Base-by-base conservation (phyloP, 2,797 vertebrate genomes). In the Tadarida brasiliensis region DNA sequence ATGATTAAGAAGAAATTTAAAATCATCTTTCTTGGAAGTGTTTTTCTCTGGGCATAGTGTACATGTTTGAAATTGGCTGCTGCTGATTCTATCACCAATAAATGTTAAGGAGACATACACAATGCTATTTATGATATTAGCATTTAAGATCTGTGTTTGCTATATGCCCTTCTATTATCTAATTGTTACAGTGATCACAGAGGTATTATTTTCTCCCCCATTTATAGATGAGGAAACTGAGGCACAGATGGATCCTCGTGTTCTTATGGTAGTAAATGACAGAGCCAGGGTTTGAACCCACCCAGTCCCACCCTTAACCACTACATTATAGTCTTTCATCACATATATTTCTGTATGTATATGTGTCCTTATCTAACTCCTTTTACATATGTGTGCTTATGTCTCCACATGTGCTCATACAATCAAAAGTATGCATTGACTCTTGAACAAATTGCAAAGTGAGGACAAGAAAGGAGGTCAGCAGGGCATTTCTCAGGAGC, bases 371-470 rank as follows among this genome's bases (percentile, higher is more conserved):
- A 81, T 51, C 19, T 91, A 59, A 81, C n/a, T 77, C 56, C 87
- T 56, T 20, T 49, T 54, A 22, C 9, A 8, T 14, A 24, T n/a
- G 28, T 84, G n/a, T 87, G 30, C 44, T 88, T 87, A 3, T 47
- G 17, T 78, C 33, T 73, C n/a, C 49, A 24, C 9, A 19, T 7
- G 7, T 49, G 16, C 59, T 83, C 71, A 73, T 63, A 77, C 15
- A 39, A 35, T 65, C 97, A 94, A 96, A 85, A 89, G 63, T 47
- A 7, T 30, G 93, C 81, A 61, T 54, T 49, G 89, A 51, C 65
- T 51, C 82, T 96, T 96, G 91, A 19, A 3, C 56, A 57, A 77
- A 94, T 63, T 91, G 57, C 80, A 15, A 74, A 94, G 63, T 19
- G 56, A 74, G 54, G 19, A 51, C 59, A 81, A 47, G 77, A 44